phyloP scores from a whole-genome alignment of 2,797 vertebrate genomes.

The Micropoecilia bifurca region DNA sequence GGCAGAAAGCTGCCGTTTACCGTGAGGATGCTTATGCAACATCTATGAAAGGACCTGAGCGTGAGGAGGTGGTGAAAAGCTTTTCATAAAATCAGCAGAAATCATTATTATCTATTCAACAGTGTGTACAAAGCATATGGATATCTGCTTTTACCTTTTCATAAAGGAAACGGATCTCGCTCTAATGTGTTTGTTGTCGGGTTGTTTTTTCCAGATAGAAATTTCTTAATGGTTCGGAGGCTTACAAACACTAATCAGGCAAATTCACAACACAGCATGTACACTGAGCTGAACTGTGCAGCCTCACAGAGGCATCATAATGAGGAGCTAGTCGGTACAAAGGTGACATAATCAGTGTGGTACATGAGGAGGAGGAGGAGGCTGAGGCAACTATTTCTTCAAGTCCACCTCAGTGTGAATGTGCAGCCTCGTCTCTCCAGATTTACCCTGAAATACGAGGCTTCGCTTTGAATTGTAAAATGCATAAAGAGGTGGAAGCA shows the following conservation, averaged over 20 bases:
- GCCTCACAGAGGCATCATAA: constrained; percentile 9
- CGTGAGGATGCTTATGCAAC: constrained; percentile 48
- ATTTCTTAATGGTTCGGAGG: constrained; percentile 1
- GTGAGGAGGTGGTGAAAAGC: constrained; percentile 43
- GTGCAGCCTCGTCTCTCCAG: constrained; percentile 1
- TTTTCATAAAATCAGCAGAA: constrained; percentile 15
- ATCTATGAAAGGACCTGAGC: constrained; percentile 29
- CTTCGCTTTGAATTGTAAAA: neutral
- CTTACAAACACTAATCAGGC: constrained; percentile 7
- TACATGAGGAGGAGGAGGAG: neutral
- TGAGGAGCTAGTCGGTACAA: neutral
- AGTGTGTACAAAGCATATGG: neutral
- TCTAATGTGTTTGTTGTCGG: neutral
- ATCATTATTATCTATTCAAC: constrained; percentile 9
- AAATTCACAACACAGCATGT: constrained; percentile 11
- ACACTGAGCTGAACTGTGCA: constrained; percentile 13
- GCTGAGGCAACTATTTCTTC: neutral
- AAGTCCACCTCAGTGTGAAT: neutral
- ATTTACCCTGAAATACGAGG: neutral
- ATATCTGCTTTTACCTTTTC: constrained; percentile 8
- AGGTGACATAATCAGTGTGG: neutral
- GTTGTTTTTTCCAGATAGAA: neutral
- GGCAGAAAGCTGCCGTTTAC: constrained; percentile 39
- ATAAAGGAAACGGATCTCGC: neutral
- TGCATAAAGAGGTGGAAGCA: neutral